These are phyloP conservation scores for Pipistrellus pipistrellus DNA, from an alignment of 2,797 vertebrate species.

Conservation along the genomic window DNA sequence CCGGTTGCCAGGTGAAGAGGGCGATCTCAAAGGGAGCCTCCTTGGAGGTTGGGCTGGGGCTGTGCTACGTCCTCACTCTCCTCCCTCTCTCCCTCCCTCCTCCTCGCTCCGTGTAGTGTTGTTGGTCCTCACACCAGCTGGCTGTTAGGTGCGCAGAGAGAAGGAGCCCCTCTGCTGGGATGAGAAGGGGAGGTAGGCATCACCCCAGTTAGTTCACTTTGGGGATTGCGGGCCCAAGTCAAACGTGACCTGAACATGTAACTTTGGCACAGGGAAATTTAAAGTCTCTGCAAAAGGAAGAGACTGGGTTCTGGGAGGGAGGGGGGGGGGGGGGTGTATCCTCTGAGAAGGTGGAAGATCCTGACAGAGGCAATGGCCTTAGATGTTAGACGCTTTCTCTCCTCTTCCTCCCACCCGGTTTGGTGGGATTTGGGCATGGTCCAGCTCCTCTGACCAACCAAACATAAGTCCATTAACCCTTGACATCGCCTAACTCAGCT, in stretches of 20 bases:
- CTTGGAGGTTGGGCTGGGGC: not conserved
- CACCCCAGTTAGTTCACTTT: not conserved
- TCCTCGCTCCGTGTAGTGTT: rapidly evolving
- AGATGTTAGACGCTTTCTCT: not conserved
- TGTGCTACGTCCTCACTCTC: not conserved
- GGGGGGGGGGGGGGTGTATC: not conserved
- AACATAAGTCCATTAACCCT: conserved; percentile 37
- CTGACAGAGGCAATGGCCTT: not conserved
- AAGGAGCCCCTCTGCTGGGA: not conserved
- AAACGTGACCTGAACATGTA: not conserved
- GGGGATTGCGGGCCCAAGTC: not conserved
- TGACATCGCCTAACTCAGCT: conserved; percentile 42
- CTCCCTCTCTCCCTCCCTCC: too few species aligned
- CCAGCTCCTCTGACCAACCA: conserved; percentile 3
- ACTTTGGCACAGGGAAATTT: conserved; percentile 21
- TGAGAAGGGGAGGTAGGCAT: not conserved
- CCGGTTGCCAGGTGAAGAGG: conserved; percentile 36
- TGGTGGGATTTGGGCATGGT: not conserved
- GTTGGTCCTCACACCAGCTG: not conserved
- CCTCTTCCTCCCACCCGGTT: not conserved
- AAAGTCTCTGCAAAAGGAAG: conserved; percentile 2
- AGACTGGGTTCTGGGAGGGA: not conserved
- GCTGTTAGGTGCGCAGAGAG: not conserved
- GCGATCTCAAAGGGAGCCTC: not conserved
- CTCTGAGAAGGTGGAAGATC: conserved; percentile 18